Base-by-base conservation (phyloP, 1,140 invertebrate species). In the Leptinotarsa lineolata region DNA sequence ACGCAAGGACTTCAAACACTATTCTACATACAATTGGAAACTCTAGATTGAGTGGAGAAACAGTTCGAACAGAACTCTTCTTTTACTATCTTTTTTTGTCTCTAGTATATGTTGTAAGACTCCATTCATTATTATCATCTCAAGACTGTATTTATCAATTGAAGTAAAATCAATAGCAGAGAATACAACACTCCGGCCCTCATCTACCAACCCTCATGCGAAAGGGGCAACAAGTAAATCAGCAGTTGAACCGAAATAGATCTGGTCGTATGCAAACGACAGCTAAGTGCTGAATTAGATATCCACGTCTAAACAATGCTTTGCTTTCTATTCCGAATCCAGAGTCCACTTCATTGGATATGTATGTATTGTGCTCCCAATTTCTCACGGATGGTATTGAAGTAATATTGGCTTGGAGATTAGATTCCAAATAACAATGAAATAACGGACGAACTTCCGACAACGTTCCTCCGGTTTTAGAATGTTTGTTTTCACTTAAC, bases 211-310 rank as follows among this genome's bases (percentile, higher is more conserved):
- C 48, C 48, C 48, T 8, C 48, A n/a, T 54, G 48, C 8, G 20
- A 64, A 39, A 39, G 21, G 16, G 63, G 63, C 63, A 64, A 64
- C 63, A 64, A 64, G 63, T 64, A 64, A 64, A 64, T 64, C 63
- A 64, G 63, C 21, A 39, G 30, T 64, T 64, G 63, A 16, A 64
- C 15, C 30, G 15, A 20, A 39, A 64, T 64, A 24, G 30, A 22
- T 24, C 13, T 15, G 15, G 63, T 20, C 63, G 6, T 39, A 39
- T 64, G 63, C 63, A 64, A 64, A 64, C 63, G 63, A 64, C 63
- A 39, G 21, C 30, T 24, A 64, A 64, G 63, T 64, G 63, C 63
- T 22, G 63, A 39, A 64, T 22, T 22, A 16, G 20, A 64, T 64
- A 64, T 64, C 63, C 63, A 24, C 4, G 63, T 64, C 63, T 39